A percentile compares a stretch with the other conserved stretches of the same genome.
These are phyloP conservation scores for Platerodrilus igneus DNA, from an alignment of 2,888 invertebrate genomes.

Conservation along the genomic window DNA sequence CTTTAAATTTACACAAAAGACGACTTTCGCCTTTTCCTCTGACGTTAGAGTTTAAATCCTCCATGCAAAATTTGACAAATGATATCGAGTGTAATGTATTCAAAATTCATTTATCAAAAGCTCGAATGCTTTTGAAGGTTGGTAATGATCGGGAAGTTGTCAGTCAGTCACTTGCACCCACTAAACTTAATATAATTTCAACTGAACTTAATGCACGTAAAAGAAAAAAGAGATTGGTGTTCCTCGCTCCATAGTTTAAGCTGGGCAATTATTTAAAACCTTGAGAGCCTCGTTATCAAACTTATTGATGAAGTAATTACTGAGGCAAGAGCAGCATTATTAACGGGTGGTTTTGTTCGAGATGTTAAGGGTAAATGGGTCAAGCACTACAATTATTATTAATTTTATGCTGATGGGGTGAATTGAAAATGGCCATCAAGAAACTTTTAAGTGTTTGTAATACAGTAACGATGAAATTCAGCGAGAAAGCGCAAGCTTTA, in stretches of 20 bases:
- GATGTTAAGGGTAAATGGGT: slow-evolving; percentile 11
- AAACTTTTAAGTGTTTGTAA: too few relatives aligned
- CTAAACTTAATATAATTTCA: slow-evolving; percentile 21
- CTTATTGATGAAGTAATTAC: slow-evolving; percentile 23
- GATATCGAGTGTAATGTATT: slow-evolving; percentile 31
- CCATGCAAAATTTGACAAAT: slow-evolving; percentile 30
- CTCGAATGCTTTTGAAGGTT: slow-evolving; percentile 29
- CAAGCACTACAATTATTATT: slow-evolving; percentile 16
- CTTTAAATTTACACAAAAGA: too few relatives aligned
- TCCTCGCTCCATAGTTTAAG: slow-evolving; percentile 9
- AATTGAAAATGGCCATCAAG: slow-evolving; percentile 14
- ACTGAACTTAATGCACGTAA: too few relatives aligned
- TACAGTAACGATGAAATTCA: too few relatives aligned
- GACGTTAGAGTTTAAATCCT: too few relatives aligned
- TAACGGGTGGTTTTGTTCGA: slow-evolving; percentile 10
- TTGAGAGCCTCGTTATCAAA: slow-evolving; percentile 19
- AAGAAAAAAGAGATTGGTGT: too few relatives aligned
- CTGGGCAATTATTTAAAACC: slow-evolving; percentile 20
- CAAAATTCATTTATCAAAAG: slow-evolving; percentile 30
- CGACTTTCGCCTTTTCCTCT: too few relatives aligned
- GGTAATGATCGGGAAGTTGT: slow-evolving; percentile 30
- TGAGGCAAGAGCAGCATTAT: slow-evolving; percentile 15
- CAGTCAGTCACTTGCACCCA: slow-evolving; percentile 25
- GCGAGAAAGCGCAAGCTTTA: too few relatives aligned
- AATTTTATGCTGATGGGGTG: slow-evolving; percentile 21